Evolutionary conservation across 2,113 vertebrate genomes (phyloP), one percentile per base, ranked within the genome.

Genomic region (Crotalus horridus): DNA sequence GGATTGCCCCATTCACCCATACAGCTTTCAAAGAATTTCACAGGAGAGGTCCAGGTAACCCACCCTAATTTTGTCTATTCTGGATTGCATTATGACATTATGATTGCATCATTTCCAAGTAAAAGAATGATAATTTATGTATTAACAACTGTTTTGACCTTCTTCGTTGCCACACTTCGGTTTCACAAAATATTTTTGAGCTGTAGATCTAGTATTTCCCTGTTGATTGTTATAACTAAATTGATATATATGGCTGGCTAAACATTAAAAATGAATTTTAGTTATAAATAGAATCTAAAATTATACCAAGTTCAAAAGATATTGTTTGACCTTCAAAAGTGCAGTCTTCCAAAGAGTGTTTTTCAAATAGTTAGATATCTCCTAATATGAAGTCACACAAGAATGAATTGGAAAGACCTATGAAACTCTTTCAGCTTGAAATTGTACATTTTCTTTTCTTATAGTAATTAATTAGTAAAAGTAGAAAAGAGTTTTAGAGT

Each of bases 231-330:
- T 69, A 15, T 91, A 43, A 89, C 69, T 91, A 33, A 4, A 7
- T 9, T 88, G 7, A 21, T 88, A 94, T 85, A 1, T 15, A 20
- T 51, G 43, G 93, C 91, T 0, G 0, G 48, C 64, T 58, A 89
- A 59, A 92, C 92, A 93, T 61, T 54, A 89, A 61, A 92, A 74
- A 55, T 53, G 24, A 54, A 17, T 89, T 92, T 88, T 26, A 46
- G 59, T 87, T 92, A 88, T 92, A 74, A 88, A 88, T 92, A 89
- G 33, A 74, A 51, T 51, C 88, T 17, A 89, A 53, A 69, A 69
- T 69, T 69, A 69, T 69, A 69, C 13, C 87, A 55, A 88, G 86
- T 24, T 74, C 51, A 61, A 92, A 92, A 69, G 8, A 5, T 55
- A 51, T 88, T 88, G 55, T 92, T 55, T 69, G 20, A 26, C n/a